Conservation (phyloP, 23 tunicate species). For the Halocynthia aurantium region DNA sequence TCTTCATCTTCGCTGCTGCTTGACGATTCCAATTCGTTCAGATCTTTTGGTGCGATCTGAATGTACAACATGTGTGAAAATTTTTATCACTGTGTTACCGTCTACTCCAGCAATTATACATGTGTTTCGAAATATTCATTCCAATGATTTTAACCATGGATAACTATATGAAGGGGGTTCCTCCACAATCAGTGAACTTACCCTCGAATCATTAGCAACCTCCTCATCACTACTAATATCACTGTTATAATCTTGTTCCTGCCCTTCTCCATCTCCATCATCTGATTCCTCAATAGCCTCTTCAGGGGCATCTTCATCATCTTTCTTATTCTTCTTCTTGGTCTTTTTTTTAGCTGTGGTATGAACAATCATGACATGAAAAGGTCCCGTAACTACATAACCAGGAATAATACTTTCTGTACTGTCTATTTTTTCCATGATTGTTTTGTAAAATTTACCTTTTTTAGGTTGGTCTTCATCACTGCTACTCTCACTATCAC, state of each 20-base stretch:
- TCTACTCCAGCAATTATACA: background rate
- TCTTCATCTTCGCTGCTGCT: conserved; percentile 66
- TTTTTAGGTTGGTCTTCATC: conserved; percentile 13
- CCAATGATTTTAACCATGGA: background rate
- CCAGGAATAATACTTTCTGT: background rate
- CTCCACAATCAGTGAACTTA: background rate
- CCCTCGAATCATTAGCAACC: conserved; percentile 43
- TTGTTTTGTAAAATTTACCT: background rate
- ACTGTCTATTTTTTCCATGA: background rate
- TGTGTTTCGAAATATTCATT: too few species aligned
- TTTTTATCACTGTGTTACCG: background rate
- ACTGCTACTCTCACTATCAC: conserved; percentile 38
- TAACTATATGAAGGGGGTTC: background rate
- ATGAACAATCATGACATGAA: background rate
- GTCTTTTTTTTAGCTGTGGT: conserved; percentile 38
- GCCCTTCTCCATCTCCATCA: conserved; percentile 95
- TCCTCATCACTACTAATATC: conserved; percentile 84
- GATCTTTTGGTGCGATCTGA: conserved; percentile 64
- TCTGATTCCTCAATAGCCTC: conserved; percentile 94
- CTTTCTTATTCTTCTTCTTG: conserved; percentile 23
- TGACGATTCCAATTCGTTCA: conserved; percentile 68
- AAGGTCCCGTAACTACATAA: background rate
- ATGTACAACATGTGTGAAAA: background rate
- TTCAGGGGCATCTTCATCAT: conserved; percentile 35
- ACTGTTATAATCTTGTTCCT: conserved; percentile 75